Percentiles rank a stretch among this genome's conserved stretches.
Evolutionary conservation across 2,113 vertebrate genomes (phyloP).

Genomic region (Ophthalmolycus amberensis): DNA sequence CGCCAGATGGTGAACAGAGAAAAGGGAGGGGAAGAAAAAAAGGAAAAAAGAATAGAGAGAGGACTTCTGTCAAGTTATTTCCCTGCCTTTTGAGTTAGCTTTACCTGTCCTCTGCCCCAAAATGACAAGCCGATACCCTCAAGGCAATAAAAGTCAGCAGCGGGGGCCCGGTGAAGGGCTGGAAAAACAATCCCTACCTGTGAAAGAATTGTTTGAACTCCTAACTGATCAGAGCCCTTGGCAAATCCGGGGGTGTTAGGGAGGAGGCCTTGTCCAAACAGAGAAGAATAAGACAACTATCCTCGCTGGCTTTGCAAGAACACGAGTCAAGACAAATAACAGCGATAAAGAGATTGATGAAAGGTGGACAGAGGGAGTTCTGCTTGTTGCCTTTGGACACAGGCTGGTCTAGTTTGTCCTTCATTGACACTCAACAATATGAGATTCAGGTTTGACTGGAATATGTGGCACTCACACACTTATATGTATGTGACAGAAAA

Average conservation of each 20-base stretch:
- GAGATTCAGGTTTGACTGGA: slow-evolving; percentile 3
- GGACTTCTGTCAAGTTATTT: slow-evolving; percentile 69
- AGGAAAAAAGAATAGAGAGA: slow-evolving; percentile 58
- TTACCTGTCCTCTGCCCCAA: slow-evolving; percentile 55
- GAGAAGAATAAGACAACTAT: slow-evolving; percentile 55
- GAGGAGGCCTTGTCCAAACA: slow-evolving; percentile 71
- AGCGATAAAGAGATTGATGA: slow-evolving; percentile 62
- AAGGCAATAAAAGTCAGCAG: slow-evolving; percentile 47
- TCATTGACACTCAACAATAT: slow-evolving; percentile 2
- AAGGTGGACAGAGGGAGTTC: slow-evolving; percentile 42
- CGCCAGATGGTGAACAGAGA: slow-evolving; percentile 80
- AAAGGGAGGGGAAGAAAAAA: slow-evolving; percentile 43
- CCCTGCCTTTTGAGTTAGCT: slow-evolving; percentile 61
- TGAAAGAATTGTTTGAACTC: slow-evolving; percentile 70
- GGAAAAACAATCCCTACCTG: slow-evolving; percentile 51
- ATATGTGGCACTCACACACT: background rate
- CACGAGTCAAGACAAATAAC: slow-evolving; percentile 66
- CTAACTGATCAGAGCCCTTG: slow-evolving; percentile 64
- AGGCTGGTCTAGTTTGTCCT: slow-evolving; percentile 36
- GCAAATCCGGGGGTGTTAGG: slow-evolving; percentile 67
- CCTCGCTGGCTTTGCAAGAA: slow-evolving; percentile 36
- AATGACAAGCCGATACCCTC: slow-evolving; percentile 56
- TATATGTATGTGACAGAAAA: background rate
- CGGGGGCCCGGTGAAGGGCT: slow-evolving; percentile 8
- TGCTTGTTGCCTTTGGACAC: slow-evolving; percentile 20